These are phyloP conservation scores for Drosophila repletoides DNA, from an alignment of 1,140 invertebrate species.

Conservation along the genomic window DNA sequence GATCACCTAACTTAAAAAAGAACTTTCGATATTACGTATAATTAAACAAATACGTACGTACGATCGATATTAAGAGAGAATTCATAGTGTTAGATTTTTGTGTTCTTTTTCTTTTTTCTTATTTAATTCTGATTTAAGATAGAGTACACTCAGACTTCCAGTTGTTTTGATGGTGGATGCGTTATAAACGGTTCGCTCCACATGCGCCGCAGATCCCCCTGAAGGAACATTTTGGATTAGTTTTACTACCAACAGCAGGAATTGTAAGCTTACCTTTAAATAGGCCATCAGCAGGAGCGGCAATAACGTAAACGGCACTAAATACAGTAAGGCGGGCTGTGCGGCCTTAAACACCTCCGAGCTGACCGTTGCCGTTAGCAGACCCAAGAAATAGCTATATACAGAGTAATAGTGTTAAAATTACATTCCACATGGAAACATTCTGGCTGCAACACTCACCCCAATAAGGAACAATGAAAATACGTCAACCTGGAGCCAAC, in stretches of 20 bases:
- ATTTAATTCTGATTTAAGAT: conserved; percentile 49
- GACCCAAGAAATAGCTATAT: conserved; percentile 93
- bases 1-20: conserved; percentile 67
- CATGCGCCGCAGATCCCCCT: conserved; percentile 98
- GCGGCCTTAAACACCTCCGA: conserved; percentile 99
- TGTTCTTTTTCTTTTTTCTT: conserved; percentile 28
- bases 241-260: too few species aligned
- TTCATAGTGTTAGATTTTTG: conserved; percentile 41
- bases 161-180: conserved; percentile 85
- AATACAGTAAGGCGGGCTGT: conserved; percentile 97
- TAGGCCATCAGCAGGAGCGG: conserved; percentile 98
- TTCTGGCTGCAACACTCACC: conserved; percentile 78
- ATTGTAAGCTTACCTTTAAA: conserved; percentile 89
- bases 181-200: conserved; percentile 98
- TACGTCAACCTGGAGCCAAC: conserved; percentile 87
- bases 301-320: conserved; percentile 98
- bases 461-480: conserved; percentile 99
- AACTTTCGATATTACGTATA: conserved; percentile 65
- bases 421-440: not conserved
- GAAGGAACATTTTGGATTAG: not conserved
- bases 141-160: conserved; percentile 82
- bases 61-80: conserved; percentile 66
- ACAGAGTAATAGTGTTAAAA: not conserved
- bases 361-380: conserved; percentile 97
- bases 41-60: conserved; percentile 70